Evolutionary conservation across 2,113 vertebrate species (phyloP).

Genomic region (Sander lucioperca): DNA sequence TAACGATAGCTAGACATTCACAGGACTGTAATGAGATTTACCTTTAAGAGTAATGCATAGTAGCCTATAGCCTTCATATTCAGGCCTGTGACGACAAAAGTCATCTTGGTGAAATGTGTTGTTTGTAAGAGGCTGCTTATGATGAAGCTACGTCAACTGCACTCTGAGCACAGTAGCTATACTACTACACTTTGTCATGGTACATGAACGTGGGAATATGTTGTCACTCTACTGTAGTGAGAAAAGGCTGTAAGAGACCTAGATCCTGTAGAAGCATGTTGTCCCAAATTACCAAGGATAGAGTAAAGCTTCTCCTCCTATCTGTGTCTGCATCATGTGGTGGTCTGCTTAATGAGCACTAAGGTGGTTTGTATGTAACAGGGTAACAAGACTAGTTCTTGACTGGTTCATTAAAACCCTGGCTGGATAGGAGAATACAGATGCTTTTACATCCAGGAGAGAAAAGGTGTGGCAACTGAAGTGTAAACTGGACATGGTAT

Average conservation of each 20-base stretch:
- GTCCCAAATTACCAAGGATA: slow-evolving; percentile 49
- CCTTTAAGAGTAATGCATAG: slow-evolving; percentile 16
- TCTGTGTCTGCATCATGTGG: slow-evolving; percentile 32
- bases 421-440: background rate
- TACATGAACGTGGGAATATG: background rate
- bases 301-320: slow-evolving; percentile 23
- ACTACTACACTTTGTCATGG: background rate
- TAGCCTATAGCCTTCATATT: slow-evolving; percentile 7
- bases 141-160: slow-evolving; percentile 1
- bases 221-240: slow-evolving; percentile 29
- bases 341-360: slow-evolving; percentile 41
- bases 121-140: slow-evolving; percentile 20
- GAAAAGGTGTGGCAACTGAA: slow-evolving; percentile 22
- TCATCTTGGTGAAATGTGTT: slow-evolving; percentile 27
- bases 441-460: background rate
- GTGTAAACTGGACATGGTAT: slow-evolving; percentile 1
- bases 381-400: slow-evolving; percentile 1
- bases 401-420: slow-evolving; percentile 10
- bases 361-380: slow-evolving; percentile 27
- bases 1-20: background rate
- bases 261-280: slow-evolving; percentile 39
- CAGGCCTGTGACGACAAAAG: slow-evolving; percentile 51
- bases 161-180: background rate
- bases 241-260: slow-evolving; percentile 38
- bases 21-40: slow-evolving; percentile 17